Evolutionary conservation across 2,888 invertebrate species (phyloP), one percentile per base, ranked within the genome.

Genomic region (Rhagophthalmus giganteus): DNA sequence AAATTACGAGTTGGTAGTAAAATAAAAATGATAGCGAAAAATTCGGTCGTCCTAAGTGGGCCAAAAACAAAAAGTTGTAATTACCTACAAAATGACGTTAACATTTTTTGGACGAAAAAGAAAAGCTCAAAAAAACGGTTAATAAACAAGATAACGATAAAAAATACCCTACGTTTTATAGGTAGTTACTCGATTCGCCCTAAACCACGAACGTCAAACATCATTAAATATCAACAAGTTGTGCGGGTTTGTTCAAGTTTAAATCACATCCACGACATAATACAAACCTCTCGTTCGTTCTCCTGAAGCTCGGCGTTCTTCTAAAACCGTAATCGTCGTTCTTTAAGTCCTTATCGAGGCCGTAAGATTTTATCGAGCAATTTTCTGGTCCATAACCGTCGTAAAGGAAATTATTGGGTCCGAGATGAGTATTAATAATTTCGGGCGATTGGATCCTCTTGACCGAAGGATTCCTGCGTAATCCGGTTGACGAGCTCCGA

Each of bases 401-500:
- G 57, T 69, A 70, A 59, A 68, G 59, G 39, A 65, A 55, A 51
- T 58, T 64, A 52, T 59, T 64, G 34, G 68, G 66, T 52, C 67
- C 72, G 24, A 73, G 66, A 59, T 74, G 74, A 51, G 72, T 69
- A 61, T 73, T 72, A 55, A 74, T 74, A 54, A 74, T 72, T 60
- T 74, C 73, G 13, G 74, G 74, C 48, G 72, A 70, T 54, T 70
- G 71, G 58, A 73, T 67, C 54, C 70, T 60, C 49, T 66, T 63
- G 39, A 55, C 44, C 9, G 60, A 57, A 11, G 54, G 25, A 38
- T 50, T 41, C 31, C 34, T 54, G 2, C 20, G 20, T 12, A 45
- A 27, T 24, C 34, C 28, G 2, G 76, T 76, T 56, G 76, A 75
- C 57, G 76, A 75, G 58, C 76, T 76, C 59, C 78, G 78, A 59